These are phyloP conservation scores for Lasiurus borealis DNA, from an alignment of 2,113 vertebrate genomes.

Conservation along the genomic window DNA sequence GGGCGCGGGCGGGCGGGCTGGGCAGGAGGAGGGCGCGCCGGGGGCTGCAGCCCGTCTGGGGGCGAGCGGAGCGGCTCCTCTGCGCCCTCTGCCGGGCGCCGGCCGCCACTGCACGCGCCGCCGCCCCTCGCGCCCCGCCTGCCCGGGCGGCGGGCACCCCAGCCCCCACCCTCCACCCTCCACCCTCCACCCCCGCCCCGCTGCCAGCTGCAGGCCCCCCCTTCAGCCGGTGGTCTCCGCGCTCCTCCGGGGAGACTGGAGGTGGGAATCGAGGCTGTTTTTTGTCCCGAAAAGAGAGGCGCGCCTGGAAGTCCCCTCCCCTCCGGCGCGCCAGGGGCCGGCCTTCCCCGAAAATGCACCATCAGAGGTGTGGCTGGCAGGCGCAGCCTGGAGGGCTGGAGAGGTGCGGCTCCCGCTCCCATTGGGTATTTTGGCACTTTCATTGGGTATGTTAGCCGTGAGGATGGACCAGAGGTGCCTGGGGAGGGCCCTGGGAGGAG, in stretches of 20 bases:
- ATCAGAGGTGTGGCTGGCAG: neutral
- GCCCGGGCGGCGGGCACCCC: too few species aligned
- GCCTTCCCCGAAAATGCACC: conserved; percentile 27
- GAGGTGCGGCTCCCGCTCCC: neutral
- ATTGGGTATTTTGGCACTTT: neutral
- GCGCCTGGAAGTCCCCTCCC: neutral
- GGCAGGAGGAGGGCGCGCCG: neutral
- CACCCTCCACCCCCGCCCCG: too few species aligned
- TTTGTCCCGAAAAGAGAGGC: neutral
- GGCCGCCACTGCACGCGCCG: neutral
- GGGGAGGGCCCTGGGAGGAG: neutral
- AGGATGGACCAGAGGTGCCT: neutral
- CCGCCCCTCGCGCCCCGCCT: too few species aligned
- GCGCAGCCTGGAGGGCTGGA: too few species aligned
- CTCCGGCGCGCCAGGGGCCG: neutral
- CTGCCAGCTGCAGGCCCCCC: neutral
- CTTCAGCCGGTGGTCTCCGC: too few species aligned
- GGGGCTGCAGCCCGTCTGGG: neutral
- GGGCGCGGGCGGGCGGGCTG: rapidly evolving
- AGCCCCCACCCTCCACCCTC: too few species aligned
- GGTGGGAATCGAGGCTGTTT: neutral
- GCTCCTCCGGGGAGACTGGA: neutral
- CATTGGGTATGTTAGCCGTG: neutral
- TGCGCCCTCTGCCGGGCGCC: conserved; percentile 71
- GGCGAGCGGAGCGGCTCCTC: neutral